A percentile compares a stretch with the other conserved stretches of the same genome.
These are phyloP conservation scores for Chrysina gloriosa DNA, from an alignment of 2,888 invertebrate genomes.

Conservation along the genomic window DNA sequence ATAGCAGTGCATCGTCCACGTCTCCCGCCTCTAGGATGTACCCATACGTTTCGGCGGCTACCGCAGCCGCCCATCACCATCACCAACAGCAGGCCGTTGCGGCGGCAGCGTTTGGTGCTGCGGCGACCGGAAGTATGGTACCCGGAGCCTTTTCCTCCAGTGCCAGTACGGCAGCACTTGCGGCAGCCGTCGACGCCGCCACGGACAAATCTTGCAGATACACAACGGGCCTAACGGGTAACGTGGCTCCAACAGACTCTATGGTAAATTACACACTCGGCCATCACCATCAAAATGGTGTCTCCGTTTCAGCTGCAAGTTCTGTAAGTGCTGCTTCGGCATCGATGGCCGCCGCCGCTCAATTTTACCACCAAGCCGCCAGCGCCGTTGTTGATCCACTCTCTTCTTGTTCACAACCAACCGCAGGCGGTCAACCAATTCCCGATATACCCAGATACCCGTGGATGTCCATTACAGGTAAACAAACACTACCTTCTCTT, in stretches of 20 bases:
- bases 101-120: conserved; percentile 73
- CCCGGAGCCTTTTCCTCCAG: conserved; percentile 70
- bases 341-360: conserved; percentile 74
- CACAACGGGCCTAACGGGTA: conserved; percentile 73
- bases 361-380: conserved; percentile 89
- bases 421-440: conserved; percentile 84
- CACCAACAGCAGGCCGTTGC: conserved; percentile 80
- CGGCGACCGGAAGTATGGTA: conserved; percentile 74
- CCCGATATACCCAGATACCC: conserved; percentile 94
- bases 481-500: conserved; percentile 63
- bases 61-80: conserved; percentile 72
- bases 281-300: conserved; percentile 77
- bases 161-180: conserved; percentile 69
- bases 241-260: conserved; percentile 76
- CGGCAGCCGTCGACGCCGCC: conserved; percentile 74
- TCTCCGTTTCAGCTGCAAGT: conserved; percentile 73
- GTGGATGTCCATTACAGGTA: conserved; percentile 97
- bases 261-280: conserved; percentile 86
- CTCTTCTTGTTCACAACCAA: conserved; percentile 78
- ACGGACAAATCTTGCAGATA: conserved; percentile 87
- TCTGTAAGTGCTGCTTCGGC: conserved; percentile 82
- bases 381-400: conserved; percentile 86
- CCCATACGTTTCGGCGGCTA: conserved; percentile 85
- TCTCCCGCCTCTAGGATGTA: conserved; percentile 86
- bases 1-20: conserved; percentile 70